A percentile compares a stretch with the other conserved stretches of the same genome.
These are phyloP conservation scores for Oreochromis tanganicae DNA, from an alignment of 2,113 vertebrate genomes.

Conservation along the genomic window DNA sequence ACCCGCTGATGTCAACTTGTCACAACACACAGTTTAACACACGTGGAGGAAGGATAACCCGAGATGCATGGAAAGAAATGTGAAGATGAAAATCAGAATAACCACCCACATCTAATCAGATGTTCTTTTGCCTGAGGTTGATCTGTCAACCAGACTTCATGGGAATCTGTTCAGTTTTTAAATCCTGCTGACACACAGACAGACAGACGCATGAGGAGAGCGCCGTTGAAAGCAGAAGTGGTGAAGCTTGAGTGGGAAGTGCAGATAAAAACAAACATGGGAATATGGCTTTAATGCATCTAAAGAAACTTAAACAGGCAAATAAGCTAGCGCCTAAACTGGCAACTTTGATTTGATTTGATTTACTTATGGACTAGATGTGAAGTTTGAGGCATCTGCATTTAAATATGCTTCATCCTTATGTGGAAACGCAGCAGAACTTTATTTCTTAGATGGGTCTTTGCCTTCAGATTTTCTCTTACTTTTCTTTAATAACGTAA, in stretches of 20 bases:
- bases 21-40: background rate
- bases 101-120: background rate
- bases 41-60: background rate
- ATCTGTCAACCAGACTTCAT: background rate
- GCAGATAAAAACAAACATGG: background rate
- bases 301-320: background rate
- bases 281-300: background rate
- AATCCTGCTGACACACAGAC: background rate
- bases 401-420: background rate
- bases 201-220: background rate
- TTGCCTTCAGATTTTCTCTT: background rate
- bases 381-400: background rate
- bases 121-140: background rate
- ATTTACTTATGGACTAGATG: background rate
- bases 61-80: background rate
- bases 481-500: background rate
- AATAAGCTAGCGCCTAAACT: background rate
- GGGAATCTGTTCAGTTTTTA: background rate
- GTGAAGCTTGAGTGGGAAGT: background rate
- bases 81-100: background rate
- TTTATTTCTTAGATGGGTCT: background rate
- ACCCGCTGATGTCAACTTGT: background rate
- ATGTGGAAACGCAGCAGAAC: background rate
- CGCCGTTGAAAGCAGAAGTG: background rate
- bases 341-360: background rate